A percentile compares a stretch with the other conserved stretches of the same genome.
Evolutionary conservation across 2,888 invertebrate genomes (phyloP).

Genomic region (Brenthis hecate): DNA sequence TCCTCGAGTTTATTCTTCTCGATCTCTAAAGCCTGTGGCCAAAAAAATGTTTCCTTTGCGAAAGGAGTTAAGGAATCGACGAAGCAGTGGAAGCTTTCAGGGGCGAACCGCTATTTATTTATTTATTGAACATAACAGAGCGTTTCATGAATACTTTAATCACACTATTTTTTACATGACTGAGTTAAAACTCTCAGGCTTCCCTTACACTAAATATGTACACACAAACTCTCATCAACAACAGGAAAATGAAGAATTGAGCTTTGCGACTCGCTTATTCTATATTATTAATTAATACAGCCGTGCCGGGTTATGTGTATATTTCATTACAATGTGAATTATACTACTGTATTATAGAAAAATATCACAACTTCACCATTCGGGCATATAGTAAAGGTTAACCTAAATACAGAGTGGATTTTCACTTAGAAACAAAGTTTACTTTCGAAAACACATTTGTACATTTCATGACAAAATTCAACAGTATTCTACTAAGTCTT

Average conservation of each 20-base stretch:
- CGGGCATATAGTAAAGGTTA: constrained; percentile 63
- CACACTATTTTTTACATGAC: constrained; percentile 61
- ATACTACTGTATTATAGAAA: constrained; percentile 59
- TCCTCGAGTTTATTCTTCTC: constrained; percentile 23
- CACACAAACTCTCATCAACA: constrained; percentile 76
- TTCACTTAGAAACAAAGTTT: constrained; percentile 77
- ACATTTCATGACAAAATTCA: constrained; percentile 82
- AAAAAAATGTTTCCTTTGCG: constrained; percentile 6
- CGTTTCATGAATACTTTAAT: constrained; percentile 57
- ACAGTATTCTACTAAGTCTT: constrained; percentile 80
- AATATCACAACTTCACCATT: constrained; percentile 81
- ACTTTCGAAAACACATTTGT: constrained; percentile 81
- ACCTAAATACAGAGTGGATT: constrained; percentile 78
- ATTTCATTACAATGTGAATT: constrained; percentile 47
- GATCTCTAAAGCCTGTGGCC: not conserved
- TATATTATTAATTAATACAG: constrained; percentile 54
- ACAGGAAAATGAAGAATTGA: constrained; percentile 72
- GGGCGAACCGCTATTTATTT: constrained; percentile 16
- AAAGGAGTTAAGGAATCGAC: constrained; percentile 48
- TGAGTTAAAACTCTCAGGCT: constrained; percentile 72
- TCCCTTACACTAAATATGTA: constrained; percentile 80
- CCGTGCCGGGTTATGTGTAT: constrained; percentile 58
- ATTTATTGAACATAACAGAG: constrained; percentile 39
- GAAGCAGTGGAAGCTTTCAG: constrained; percentile 41
- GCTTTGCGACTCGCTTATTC: constrained; percentile 72